Evolutionary conservation across 2,113 vertebrate species (phyloP).

Genomic region (Xiphias gladius): DNA sequence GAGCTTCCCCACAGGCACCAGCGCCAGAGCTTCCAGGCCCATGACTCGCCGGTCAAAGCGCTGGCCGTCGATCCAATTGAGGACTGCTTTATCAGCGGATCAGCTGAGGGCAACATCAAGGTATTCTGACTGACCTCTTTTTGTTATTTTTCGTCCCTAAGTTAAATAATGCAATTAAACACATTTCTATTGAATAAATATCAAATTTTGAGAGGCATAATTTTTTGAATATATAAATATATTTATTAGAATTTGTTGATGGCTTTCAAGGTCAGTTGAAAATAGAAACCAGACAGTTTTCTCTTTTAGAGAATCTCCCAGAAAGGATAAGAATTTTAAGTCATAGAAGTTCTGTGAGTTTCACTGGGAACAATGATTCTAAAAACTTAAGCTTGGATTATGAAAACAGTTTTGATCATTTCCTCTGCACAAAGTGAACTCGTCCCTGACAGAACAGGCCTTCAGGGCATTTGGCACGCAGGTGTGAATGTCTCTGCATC

Average conservation of each 20-base stretch:
- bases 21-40: constrained; percentile 94
- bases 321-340: neutral
- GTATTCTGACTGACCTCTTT: constrained; percentile 75
- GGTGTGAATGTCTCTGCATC: constrained; percentile 29
- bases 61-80: constrained; percentile 93
- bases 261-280: neutral
- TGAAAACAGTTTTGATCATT: constrained; percentile 13
- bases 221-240: neutral
- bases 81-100: constrained; percentile 96
- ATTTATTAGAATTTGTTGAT: neutral
- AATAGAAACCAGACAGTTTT: constrained; percentile 4
- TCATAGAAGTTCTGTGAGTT: neutral
- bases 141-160: neutral
- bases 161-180: neutral
- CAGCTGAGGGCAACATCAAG: constrained; percentile 98
- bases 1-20: constrained; percentile 91
- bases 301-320: neutral
- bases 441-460: neutral
- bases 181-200: neutral
- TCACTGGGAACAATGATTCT: neutral
- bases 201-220: neutral
- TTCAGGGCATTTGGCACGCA: constrained; percentile 15
- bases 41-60: constrained; percentile 96
- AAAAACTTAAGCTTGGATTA: neutral
- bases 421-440: constrained; percentile 13